These are phyloP conservation scores for Coluber constrictor DNA, from an alignment of 2,797 vertebrate species.

Conservation along the genomic window DNA sequence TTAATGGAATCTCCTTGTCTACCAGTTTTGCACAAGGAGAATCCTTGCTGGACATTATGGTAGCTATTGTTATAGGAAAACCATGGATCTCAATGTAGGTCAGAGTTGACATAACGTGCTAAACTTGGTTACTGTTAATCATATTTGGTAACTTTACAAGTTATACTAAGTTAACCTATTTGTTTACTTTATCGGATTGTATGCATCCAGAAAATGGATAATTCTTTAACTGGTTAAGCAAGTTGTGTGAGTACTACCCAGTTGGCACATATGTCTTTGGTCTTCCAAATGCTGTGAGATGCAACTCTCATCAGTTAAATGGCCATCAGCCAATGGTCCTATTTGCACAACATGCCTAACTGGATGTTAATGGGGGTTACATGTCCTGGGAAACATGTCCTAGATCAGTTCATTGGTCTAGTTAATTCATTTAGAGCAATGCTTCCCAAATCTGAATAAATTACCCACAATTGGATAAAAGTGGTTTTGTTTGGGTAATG, in stretches of 20 bases:
- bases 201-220: neutral
- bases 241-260: neutral
- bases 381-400: neutral
- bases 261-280: neutral
- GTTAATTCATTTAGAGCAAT: neutral
- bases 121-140: neutral
- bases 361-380: neutral
- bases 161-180: neutral
- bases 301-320: neutral
- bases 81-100: neutral
- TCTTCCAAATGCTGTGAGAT: neutral
- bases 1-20: neutral
- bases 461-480: too few species aligned
- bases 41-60: neutral
- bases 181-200: neutral
- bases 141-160: neutral
- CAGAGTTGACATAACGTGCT: neutral
- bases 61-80: neutral
- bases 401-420: neutral
- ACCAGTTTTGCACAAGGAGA: neutral
- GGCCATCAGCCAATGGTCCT: neutral
- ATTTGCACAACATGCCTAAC: neutral
- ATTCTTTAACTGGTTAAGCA: neutral
- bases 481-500: too few species aligned
- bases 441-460: too few species aligned